Evolutionary conservation across 2,113 vertebrate genomes (phyloP), one percentile per base, ranked within the genome.

Genomic region (Odocoileus virginianus): DNA sequence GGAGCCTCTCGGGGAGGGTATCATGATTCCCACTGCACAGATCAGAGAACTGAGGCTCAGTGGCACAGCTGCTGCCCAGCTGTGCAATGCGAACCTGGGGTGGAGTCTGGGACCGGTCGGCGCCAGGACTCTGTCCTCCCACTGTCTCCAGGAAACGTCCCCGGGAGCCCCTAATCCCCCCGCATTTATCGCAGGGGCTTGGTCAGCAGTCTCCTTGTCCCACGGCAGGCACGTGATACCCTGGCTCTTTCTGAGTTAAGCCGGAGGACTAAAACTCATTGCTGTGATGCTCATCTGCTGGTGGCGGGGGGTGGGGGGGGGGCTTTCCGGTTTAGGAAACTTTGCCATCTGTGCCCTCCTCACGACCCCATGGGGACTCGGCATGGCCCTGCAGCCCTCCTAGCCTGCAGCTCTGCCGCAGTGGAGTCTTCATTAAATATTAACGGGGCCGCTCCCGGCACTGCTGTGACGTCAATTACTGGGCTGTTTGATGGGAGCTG

Each of bases 401-500:
- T 33, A 57, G 95, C 58, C 78, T 61, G 84, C 43, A 67, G 88
- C 43, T 87, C 90, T 96, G 97, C 84, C 0, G 71, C 97, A 96
- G 71, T 33, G 94, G 45, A 93, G 81, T 82, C 92, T n/a, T 40
- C 60, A 93, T 98, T 95, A 95, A 98, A 98, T 96, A 98, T 97
- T 98, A 92, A 97, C 23, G 8, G 58, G 71, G 58, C 84, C 57
- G 87, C 92, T 95, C 95, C 89, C 91, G 92, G 97, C 89, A 78
- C 61, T 3, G 4, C 28, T 12, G 55, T 74, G 89, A 97, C 40
- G 57, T 98, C 94, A 96, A 7, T 86, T 94, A 67, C 67, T 27
- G 36, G 86, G 92, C 94, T 79, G 89, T 61, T 74, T 1, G 28
- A 40, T 76, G 91, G 87, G 91, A 91, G 95, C 97, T 6, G 61